These are phyloP conservation scores for Hyperoplus immaculatus DNA, from an alignment of 2,797 vertebrate genomes.

Conservation along the genomic window DNA sequence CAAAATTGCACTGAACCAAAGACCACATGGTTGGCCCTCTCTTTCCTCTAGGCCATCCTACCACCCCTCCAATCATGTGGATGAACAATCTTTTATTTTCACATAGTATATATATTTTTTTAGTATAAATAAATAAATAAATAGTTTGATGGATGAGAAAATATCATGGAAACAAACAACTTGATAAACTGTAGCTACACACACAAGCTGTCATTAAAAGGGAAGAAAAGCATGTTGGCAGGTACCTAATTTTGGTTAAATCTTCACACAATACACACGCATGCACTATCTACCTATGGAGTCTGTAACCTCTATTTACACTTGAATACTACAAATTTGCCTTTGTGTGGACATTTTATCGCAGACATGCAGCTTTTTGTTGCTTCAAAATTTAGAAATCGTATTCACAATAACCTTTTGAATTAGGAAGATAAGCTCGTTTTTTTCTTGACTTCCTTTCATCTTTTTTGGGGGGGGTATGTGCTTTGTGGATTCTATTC, in stretches of 20 bases:
- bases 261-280: slow-evolving; percentile 56
- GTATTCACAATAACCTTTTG: neutral
- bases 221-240: neutral
- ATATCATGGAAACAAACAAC: neutral
- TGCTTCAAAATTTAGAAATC: slow-evolving; percentile 1
- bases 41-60: too few species aligned
- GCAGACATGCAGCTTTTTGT: slow-evolving; percentile 7
- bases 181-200: neutral
- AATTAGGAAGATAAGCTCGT: neutral
- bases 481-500: slow-evolving; percentile 1
- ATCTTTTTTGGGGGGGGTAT: neutral
- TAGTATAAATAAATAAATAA: neutral
- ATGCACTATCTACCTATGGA: slow-evolving; percentile 34
- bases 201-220: neutral
- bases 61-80: neutral
- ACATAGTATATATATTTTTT: neutral
- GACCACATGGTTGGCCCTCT: too few species aligned
- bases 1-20: too few species aligned
- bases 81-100: slow-evolving; percentile 26
- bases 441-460: neutral
- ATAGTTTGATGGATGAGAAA: slow-evolving; percentile 6
- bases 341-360: neutral
- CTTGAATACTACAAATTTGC: slow-evolving; percentile 5
- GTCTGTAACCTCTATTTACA: slow-evolving; percentile 23
- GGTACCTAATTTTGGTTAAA: slow-evolving; percentile 35